Percentiles rank a stretch among this genome's conserved stretches.
These are phyloP conservation scores for Platycheirus albimanus DNA, from an alignment of 2,888 invertebrate species.

Conservation along the genomic window DNA sequence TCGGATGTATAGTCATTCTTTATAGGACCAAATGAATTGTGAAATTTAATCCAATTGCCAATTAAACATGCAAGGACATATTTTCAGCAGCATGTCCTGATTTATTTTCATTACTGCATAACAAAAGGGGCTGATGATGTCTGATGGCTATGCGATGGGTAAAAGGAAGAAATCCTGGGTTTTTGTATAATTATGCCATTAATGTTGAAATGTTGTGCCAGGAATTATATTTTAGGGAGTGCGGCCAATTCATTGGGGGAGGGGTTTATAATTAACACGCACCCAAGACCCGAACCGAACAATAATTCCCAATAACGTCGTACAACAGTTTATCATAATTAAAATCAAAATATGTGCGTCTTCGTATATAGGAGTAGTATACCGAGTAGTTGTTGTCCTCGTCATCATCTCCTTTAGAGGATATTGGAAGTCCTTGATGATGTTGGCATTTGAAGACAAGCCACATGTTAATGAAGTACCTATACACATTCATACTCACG, in stretches of 20 bases:
- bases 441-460: conserved; percentile 46
- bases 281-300: conserved; percentile 30
- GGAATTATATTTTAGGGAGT: conserved; percentile 23
- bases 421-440: conserved; percentile 40
- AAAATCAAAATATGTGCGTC: conserved; percentile 50
- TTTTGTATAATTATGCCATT: conserved; percentile 66
- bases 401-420: conserved; percentile 3
- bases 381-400: too few species aligned
- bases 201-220: conserved; percentile 39
- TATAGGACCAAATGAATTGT: conserved; percentile 61
- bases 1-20: neutral
- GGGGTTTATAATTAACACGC: conserved; percentile 44
- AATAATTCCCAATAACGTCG: conserved; percentile 41
- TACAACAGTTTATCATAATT: conserved; percentile 67
- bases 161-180: conserved; percentile 25
- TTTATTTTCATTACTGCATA: conserved; percentile 8
- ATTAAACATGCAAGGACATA: conserved; percentile 62
- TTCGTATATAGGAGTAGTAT: neutral
- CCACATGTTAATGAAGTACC: conserved; percentile 62
- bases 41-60: conserved; percentile 66
- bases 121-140: too few species aligned
- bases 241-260: neutral
- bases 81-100: conserved; percentile 21
- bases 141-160: too few species aligned
- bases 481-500: conserved; percentile 15